A percentile compares a stretch with the other conserved stretches of the same genome.
These are phyloP conservation scores for Apis dorsata DNA, from an alignment of 1,140 invertebrate species.

Conservation along the genomic window DNA sequence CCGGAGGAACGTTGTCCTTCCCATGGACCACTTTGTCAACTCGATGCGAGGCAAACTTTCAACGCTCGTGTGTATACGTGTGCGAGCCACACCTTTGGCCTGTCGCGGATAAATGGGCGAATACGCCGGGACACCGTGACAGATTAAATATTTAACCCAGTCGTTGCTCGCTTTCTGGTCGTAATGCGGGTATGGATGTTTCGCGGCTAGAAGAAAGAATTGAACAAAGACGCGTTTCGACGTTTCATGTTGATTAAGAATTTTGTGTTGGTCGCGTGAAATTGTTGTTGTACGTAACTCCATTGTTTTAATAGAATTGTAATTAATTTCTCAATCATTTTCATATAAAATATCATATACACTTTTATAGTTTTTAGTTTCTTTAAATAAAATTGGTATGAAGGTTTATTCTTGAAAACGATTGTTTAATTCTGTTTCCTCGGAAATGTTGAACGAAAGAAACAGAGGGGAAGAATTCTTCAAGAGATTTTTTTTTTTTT, in stretches of 20 bases:
- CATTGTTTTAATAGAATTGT: too few species aligned
- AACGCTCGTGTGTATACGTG: background rate
- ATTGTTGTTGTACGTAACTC: too few species aligned
- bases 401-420: too few species aligned
- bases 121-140: background rate
- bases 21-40: conserved; percentile 32
- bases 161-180: background rate
- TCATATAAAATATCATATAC: too few species aligned
- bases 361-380: too few species aligned
- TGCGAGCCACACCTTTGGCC: conserved; percentile 26
- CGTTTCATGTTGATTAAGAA: too few species aligned
- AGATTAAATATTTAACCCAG: conserved; percentile 63
- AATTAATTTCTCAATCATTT: too few species aligned
- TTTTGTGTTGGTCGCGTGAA: too few species aligned
- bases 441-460: background rate
- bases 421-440: too few species aligned
- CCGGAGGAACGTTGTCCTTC: conserved; percentile 47
- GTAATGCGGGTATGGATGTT: background rate
- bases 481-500: background rate
- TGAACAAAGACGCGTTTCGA: too few species aligned
- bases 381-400: too few species aligned
- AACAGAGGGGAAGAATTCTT: background rate
- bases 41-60: background rate
- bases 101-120: conserved; percentile 33
- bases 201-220: too few species aligned